These are phyloP conservation scores for Gracilinanus agilis DNA, from an alignment of 2,113 vertebrate species.

Conservation along the genomic window DNA sequence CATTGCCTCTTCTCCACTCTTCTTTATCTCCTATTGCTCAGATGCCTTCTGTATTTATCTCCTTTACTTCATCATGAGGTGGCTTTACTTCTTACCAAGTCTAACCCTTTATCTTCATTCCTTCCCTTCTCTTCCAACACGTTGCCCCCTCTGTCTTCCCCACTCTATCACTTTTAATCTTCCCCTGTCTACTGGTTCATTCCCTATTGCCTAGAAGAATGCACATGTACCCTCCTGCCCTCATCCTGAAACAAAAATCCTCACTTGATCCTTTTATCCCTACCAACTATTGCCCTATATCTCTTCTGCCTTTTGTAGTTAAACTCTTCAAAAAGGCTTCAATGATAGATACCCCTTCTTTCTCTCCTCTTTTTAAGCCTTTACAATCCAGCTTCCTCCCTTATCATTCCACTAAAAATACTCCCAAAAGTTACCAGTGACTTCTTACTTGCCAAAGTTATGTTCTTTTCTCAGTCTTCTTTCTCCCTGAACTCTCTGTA, in stretches of 20 bases:
- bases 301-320: not conserved
- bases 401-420: not conserved
- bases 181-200: too few relatives aligned
- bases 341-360: not conserved
- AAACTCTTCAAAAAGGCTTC: not conserved
- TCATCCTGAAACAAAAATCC: not conserved
- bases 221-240: not conserved
- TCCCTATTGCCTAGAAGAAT: not conserved
- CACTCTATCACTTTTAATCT: not conserved
- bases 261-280: not conserved
- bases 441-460: too few relatives aligned
- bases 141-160: not conserved
- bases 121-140: not conserved
- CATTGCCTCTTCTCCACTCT: not conserved
- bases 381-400: not conserved
- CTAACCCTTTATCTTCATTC: not conserved
- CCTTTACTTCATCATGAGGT: not conserved
- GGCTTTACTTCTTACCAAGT: not conserved
- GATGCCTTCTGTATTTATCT: not conserved
- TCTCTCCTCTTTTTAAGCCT: not conserved
- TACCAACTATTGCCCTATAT: not conserved
- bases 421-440: not conserved
- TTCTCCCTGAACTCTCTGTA: not conserved
- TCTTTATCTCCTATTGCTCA: not conserved
- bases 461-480: not conserved